Evolutionary conservation across 2,888 invertebrate genomes (phyloP).

Genomic region (Chymomyza amoena): DNA sequence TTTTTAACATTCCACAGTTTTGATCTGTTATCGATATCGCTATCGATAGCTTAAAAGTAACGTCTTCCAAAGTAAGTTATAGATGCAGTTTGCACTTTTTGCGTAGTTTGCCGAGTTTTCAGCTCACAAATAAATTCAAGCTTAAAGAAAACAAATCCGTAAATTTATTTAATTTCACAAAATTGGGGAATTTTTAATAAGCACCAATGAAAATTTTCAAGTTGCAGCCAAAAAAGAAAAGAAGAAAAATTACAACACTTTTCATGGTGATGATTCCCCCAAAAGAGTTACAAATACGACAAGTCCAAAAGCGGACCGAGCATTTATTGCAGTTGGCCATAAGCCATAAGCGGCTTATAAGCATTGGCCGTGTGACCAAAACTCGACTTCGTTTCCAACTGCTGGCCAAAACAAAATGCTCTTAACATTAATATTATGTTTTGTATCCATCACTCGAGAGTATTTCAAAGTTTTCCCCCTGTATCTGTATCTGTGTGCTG

Average conservation of each 20-base stretch:
- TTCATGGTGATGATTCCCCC: background rate
- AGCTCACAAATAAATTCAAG: background rate
- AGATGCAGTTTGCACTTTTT: no score
- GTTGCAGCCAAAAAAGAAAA: background rate
- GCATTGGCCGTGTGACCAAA: slow-evolving; percentile 9
- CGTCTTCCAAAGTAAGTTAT: no score
- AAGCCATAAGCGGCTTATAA: slow-evolving; percentile 53
- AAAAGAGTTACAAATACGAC: background rate
- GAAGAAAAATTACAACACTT: background rate
- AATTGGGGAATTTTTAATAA: background rate
- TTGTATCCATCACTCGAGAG: slow-evolving; percentile 25
- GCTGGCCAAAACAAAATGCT: slow-evolving; percentile 35
- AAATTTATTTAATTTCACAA: background rate
- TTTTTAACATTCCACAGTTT: no score
- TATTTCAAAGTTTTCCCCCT: background rate
- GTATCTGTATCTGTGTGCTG: background rate
- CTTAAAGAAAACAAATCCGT: background rate
- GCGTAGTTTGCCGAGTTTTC: no score
- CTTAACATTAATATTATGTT: slow-evolving; percentile 55
- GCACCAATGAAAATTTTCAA: background rate
- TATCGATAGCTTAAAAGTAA: no score
- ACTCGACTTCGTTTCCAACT: background rate
- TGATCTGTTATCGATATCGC: no score
- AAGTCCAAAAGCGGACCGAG: background rate
- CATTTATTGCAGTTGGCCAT: slow-evolving; percentile 6